Base-by-base conservation (phyloP, 1,140 invertebrate species). In the Coenobita brevimanus region DNA sequence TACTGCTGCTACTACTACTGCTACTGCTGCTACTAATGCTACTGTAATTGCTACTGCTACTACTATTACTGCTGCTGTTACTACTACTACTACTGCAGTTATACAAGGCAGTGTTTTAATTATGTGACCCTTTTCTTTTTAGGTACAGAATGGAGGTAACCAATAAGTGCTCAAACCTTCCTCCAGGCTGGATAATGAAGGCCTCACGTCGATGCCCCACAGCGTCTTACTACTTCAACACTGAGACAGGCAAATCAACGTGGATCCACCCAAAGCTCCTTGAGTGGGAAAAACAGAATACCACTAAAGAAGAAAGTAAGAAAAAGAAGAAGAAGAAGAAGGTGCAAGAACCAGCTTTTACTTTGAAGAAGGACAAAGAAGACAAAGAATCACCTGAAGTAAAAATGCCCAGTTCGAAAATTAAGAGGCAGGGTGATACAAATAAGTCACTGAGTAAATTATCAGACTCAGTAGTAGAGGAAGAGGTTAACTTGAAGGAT, bases 241-340 rank as follows among this genome's bases (percentile, higher is more conserved):
- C 62, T 24, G 76, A 64, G 50, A 85, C 82, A 30, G 82, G 82
- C 0, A 60, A 85, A 33, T 76, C 82, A 21, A 30, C 82, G 17
- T 85, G 82, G 82, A 85, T 76, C 15, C 82, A 84, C 57, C 82
- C 82, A 24, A 24, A n/a, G n/a, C 57, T 84, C 27, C 2, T 84
- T 3, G 43, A 76, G 46, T 21, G 73, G 43, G 43, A 41, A 27
- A n/a, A 36, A 27, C 24, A 60, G 33, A 38, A 57, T 33, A 36
- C 8, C 0, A 3, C n/a, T 2, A 3, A 15, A 15, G 60, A 62
- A 33, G 38, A 15, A 10, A 60, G 24, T 17, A 50, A 27, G 24
- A 80, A 80, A 62, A 41, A 6, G 10, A 60, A 38, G 21, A 50
- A 27, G 24, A 57, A 62, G 62, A 76, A 64, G 46, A 76, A 30